Evolutionary conservation across 2,888 invertebrate genomes (phyloP).

Genomic region (Athalia rosae): DNA sequence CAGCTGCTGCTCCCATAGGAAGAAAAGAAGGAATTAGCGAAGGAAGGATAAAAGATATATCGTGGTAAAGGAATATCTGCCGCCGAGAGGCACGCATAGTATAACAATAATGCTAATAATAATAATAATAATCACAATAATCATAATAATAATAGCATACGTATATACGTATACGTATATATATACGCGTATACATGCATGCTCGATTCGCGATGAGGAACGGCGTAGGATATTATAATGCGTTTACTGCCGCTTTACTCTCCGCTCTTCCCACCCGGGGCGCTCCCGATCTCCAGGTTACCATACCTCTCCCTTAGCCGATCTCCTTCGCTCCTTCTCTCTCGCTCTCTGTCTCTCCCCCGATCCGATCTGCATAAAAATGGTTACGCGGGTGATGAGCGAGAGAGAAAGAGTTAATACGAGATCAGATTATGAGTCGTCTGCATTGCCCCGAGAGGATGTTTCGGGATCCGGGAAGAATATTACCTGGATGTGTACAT

Average conservation of each 20-base stretch:
- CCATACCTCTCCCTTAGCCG: too few species aligned
- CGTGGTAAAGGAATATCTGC: too few species aligned
- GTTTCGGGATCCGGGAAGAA: conserved; percentile 1
- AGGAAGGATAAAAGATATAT: too few species aligned
- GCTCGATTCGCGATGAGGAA: conserved; percentile 49
- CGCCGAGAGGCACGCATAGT: too few species aligned
- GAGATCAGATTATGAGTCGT: conserved; percentile 51
- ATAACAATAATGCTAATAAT: too few species aligned
- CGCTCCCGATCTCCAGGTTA: conserved; percentile 55
- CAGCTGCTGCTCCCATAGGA: too few species aligned
- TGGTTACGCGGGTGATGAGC: conserved; percentile 58
- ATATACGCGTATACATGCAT: neutral
- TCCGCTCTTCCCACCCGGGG: conserved; percentile 68
- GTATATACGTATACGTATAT: too few species aligned
- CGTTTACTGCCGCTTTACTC: conserved; percentile 63
- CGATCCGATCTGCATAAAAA: conserved; percentile 69
- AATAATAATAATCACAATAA: too few species aligned
- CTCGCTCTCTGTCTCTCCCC: neutral
- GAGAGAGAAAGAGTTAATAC: conserved; percentile 50
- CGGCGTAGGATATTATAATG: conserved; percentile 69
- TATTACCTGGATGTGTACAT: too few species aligned
- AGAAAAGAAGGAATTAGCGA: too few species aligned
- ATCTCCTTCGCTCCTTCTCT: neutral
- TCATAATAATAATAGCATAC: too few species aligned
- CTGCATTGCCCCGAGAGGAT: conserved; percentile 3